Base-by-base conservation (phyloP, 1,140 invertebrate genomes). In the Plectrocnemia conspersa region DNA sequence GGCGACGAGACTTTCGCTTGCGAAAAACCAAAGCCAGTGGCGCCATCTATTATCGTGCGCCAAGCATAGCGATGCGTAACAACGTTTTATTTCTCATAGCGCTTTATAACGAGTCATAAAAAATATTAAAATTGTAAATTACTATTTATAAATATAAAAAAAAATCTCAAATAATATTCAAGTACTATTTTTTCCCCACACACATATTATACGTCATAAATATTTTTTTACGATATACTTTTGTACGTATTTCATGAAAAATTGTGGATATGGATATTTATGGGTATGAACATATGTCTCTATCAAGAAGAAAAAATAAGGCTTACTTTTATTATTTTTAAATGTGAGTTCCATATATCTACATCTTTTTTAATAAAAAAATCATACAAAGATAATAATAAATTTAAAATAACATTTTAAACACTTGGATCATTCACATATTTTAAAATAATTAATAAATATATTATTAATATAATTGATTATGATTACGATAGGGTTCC, bases 11-110 rank as follows among this genome's bases (percentile, higher is more conserved):
- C n/a, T n/a, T n/a, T n/a, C n/a, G n/a, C n/a, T n/a, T n/a, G n/a
- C n/a, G n/a, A n/a, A n/a, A n/a, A n/a, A n/a, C n/a, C n/a, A n/a
- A n/a, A n/a, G n/a, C n/a, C n/a, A n/a, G n/a, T 11, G 35, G 21
- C 27, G 46, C 11, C 46, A 48, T 48, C 46, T 48, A 48, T 45
- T 2, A 16, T 18, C n/a, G n/a, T n/a, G 27, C 27, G 27, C 7
- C 27, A 9, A 29, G n/a, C n/a, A n/a, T n/a, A n/a, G n/a, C n/a
- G n/a, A n/a, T n/a, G n/a, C n/a, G n/a, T n/a, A n/a, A n/a, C n/a
- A n/a, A n/a, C n/a, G n/a, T n/a, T n/a, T n/a, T n/a, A n/a, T n/a
- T n/a, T n/a, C n/a, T n/a, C n/a, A n/a, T n/a, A n/a, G n/a, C n/a
- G n/a, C n/a, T n/a, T n/a, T n/a, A 18, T 40, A 3, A 40, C 6